Base-by-base conservation (phyloP, 2,888 invertebrate species). In the Drosophila subquinaria region DNA sequence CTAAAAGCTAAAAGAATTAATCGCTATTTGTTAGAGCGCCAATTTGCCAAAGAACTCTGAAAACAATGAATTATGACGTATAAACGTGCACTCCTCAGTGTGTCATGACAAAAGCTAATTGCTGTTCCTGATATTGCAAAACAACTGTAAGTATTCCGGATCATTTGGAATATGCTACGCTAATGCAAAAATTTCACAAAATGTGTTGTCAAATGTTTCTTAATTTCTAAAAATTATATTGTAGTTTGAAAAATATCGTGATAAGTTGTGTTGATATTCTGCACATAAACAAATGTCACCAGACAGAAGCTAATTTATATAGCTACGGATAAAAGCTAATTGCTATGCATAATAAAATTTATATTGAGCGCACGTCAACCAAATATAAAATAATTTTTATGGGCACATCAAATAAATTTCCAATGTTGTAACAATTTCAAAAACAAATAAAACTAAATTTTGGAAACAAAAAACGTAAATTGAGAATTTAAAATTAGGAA, bases 241-340 rank as follows among this genome's bases (percentile, higher is more conserved):
- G 4, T 10, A 10, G 15, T 30, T 10, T 13, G 4, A 10, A 48
- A 15, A 1, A 10, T 1, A 30, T 48, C 48, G 30, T 30, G 30
- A 48, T 10, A 10, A 15, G 15, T 30, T n/a, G 9, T 9, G 8
- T 5, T 38, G 38, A 4, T 38, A n/a, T 2, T 2, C 4, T 13
- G 4, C n/a, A 27, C 48, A 48, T 48, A 48, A 48, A 30, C 48
- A 4, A 9, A 1, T 35, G 35, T 1, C 20, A 23, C 3, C 5
- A 5, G 51, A 36, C 51, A 36, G 4, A 38, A 51, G 51, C 51
- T 36, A n/a, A 23, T 20, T 9, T 36, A 11, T 23, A 36, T 51
- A 0, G 5, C 15, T 15, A 10, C 15, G 15, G 10, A 30, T 4
- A 4, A 27, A 61, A 65, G 50, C 35, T 50, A 48, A 42, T 2